Evolutionary conservation across 2,113 vertebrate genomes (phyloP).

Genomic region (Pangasianodon gigas): DNA sequence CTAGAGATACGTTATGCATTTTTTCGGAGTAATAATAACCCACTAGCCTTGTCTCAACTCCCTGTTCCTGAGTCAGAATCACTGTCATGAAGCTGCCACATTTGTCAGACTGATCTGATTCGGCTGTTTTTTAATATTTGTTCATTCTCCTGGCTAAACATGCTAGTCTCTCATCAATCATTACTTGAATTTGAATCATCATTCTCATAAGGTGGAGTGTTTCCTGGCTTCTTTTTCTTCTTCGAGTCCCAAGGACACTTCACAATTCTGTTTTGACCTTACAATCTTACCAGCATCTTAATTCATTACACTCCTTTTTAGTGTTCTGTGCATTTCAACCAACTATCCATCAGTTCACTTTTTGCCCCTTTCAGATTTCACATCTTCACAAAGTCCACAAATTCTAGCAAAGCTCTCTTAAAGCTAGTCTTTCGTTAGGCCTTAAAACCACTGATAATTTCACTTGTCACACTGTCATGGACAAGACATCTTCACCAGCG

Average conservation of each 20-base stretch:
- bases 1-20: not conserved
- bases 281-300: not conserved
- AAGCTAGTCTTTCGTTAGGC: not conserved
- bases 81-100: not conserved
- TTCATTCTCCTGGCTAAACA: not conserved
- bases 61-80: not conserved
- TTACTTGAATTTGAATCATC: not conserved
- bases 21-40: not conserved
- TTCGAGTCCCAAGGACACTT: too few relatives aligned
- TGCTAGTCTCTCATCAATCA: not conserved
- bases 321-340: not conserved
- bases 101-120: not conserved
- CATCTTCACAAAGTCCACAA: not conserved
- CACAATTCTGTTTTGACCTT: not conserved
- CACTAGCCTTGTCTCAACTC: not conserved
- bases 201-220: not conserved
- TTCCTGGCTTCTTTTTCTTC: too few relatives aligned
- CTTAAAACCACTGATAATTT: not conserved
- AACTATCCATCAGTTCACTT: not conserved
- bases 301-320: not conserved
- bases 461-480: not conserved
- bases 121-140: not conserved
- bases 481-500: not conserved
- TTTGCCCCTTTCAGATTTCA: too few relatives aligned
- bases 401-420: not conserved